phyloP scores from a whole-genome alignment of 2,888 invertebrate genomes.

The Lasioglossum malachurum region DNA sequence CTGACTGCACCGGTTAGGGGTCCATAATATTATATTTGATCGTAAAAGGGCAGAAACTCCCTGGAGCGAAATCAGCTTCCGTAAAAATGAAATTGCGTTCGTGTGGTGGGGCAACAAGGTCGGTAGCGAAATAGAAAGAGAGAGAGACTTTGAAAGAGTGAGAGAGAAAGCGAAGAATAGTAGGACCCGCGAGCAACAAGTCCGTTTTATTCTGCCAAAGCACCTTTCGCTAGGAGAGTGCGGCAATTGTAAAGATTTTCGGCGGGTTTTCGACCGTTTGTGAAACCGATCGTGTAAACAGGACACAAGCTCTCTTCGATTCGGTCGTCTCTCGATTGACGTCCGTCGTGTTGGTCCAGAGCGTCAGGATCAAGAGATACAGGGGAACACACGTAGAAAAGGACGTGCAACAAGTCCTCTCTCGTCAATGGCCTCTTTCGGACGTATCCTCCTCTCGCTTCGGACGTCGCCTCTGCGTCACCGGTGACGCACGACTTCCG shows the following conservation, averaged over 20 bases:
- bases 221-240: not conserved
- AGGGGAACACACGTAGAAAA: slow-evolving; percentile 66
- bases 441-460: slow-evolving; percentile 72
- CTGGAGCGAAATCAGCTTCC: not conserved
- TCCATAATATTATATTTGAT: not conserved
- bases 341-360: not conserved
- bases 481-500: slow-evolving; percentile 78
- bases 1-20: not conserved
- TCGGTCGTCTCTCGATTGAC: not conserved
- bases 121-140: not conserved
- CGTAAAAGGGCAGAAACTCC: not conserved
- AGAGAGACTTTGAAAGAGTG: not conserved
- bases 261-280: not conserved
- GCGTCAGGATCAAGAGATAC: slow-evolving; percentile 27
- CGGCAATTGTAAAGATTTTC: not conserved
- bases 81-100: not conserved
- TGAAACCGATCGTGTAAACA: not conserved
- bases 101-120: not conserved
- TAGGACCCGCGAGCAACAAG: slow-evolving; percentile 6
- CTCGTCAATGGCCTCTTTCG: slow-evolving; percentile 76
- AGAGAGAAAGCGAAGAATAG: not conserved
- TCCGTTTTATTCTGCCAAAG: not conserved
- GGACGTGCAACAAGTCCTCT: slow-evolving; percentile 80
- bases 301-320: not conserved
- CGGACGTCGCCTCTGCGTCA: slow-evolving; percentile 75